Evolutionary conservation across 2,797 vertebrate genomes (phyloP), one percentile per base, ranked within the genome.

Genomic region (Gymnodraco acuticeps): DNA sequence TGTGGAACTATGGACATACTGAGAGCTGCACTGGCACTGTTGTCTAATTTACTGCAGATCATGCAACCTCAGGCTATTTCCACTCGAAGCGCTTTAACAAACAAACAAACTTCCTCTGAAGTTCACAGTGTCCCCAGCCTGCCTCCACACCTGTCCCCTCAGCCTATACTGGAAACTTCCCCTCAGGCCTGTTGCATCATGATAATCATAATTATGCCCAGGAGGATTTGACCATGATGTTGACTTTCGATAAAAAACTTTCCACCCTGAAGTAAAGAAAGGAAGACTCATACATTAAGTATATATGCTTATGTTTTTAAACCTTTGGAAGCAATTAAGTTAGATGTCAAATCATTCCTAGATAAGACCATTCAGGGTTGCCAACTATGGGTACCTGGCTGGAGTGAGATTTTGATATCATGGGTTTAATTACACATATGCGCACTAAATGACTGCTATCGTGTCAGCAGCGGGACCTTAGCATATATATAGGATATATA

Each of bases 1-100:
- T 95, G 95, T 89, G 94, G 95, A 45, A 92, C 92, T 15, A 90
- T 93, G 90, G 91, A 94, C 64, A 94, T 95, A 85, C 64, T 95
- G 65, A 93, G 90, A 87, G 92, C 94, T 55, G 92, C 93, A 3
- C 66, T 96, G 79, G 68, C 90, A 10, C 82, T 95, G 71, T 31
- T 92, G n/a, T 27, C 3, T 27, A 27, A 0, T 27, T 23, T 27
- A 27, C 73, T 23, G 23, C 23, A 23, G 23, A 23, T 23, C 23
- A n/a, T n/a, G n/a, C n/a, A 23, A 23, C 23, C 23, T 74, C 46
- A 42, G 55, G 63, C 63, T 64, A 61, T 33, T 33, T 33, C 33
- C 33, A 33, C 33, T 33, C 33, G 6, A 33, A 33, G 33, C 33
- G 1, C 5, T 33, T 33, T 33, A 33, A 33, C 33, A 33, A 80